These are phyloP conservation scores for Cettia cetti DNA, from an alignment of 2,113 vertebrate genomes.

Conservation along the genomic window DNA sequence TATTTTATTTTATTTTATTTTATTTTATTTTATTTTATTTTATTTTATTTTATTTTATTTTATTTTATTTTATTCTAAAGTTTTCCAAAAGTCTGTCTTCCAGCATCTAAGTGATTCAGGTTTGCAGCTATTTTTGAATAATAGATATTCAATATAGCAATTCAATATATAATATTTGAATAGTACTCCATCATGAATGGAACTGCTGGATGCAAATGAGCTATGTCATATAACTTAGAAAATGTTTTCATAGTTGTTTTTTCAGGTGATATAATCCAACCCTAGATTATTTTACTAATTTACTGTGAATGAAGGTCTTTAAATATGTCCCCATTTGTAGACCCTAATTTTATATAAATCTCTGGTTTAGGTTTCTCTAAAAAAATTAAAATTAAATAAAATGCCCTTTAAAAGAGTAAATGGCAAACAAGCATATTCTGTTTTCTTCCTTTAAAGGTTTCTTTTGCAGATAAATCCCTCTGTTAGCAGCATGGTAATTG, in stretches of 20 bases:
- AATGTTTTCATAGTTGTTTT: background rate
- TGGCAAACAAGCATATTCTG: background rate
- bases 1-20: too few relatives aligned
- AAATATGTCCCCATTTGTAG: background rate
- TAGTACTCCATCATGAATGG: background rate
- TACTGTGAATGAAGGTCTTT: background rate
- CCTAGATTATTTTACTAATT: background rate
- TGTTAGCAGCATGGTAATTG: background rate
- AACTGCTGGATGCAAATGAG: background rate
- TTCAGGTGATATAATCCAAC: background rate
- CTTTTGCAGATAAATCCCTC: background rate
- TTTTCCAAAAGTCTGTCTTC: background rate
- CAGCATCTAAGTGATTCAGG: background rate
- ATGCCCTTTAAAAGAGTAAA: fast-evolving
- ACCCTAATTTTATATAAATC: background rate
- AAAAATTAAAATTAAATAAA: background rate
- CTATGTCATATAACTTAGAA: background rate
- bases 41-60: background rate
- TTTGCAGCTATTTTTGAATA: background rate
- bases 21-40: background rate
- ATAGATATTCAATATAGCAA: background rate
- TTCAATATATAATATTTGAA: background rate
- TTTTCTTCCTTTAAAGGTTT: background rate
- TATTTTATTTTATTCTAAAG: background rate
- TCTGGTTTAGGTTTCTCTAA: background rate